Conservation (phyloP, 1,140 invertebrate genomes). For the Calosoma granatense region DNA sequence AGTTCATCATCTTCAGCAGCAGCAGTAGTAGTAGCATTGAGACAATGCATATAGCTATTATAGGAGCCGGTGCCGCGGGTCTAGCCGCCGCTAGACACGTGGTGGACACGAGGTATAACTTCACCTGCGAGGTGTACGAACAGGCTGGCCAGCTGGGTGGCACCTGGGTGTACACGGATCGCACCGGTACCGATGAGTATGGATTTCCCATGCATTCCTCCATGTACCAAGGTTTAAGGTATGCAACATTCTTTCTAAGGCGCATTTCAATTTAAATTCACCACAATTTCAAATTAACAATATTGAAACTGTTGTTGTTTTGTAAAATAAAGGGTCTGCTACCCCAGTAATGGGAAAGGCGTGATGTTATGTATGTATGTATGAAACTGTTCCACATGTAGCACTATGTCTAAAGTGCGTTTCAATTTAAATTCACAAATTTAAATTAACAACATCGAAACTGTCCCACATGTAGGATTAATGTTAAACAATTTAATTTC, state of each 20-base stretch:
- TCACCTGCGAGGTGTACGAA: constrained; percentile 52
- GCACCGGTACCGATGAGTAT: constrained; percentile 56
- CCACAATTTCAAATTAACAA: background rate
- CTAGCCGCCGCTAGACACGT: constrained; percentile 45
- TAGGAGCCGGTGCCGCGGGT: constrained; percentile 58
- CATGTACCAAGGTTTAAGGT: constrained; percentile 79
- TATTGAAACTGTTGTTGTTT: background rate
- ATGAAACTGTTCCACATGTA: constrained; percentile 5
- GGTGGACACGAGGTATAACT: constrained; percentile 25
- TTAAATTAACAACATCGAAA: no score
- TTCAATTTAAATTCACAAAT: no score
- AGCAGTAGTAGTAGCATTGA: background rate
- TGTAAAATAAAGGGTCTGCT: no score
- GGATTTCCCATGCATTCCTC: constrained; percentile 76
- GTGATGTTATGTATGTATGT: no score
- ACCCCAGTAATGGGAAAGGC: no score
- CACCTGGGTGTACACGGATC: constrained; percentile 74
- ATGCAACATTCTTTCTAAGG: constrained; percentile 25
- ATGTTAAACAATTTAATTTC: no score
- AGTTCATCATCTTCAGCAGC: no score
- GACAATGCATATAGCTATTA: constrained; percentile 44
- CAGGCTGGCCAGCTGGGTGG: constrained; percentile 70
- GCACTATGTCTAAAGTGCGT: no score
- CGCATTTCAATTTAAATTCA: constrained; percentile 7
- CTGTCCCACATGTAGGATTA: no score